Conservation (phyloP, 2,888 invertebrate genomes). For the Gastrophysa polygoni region DNA sequence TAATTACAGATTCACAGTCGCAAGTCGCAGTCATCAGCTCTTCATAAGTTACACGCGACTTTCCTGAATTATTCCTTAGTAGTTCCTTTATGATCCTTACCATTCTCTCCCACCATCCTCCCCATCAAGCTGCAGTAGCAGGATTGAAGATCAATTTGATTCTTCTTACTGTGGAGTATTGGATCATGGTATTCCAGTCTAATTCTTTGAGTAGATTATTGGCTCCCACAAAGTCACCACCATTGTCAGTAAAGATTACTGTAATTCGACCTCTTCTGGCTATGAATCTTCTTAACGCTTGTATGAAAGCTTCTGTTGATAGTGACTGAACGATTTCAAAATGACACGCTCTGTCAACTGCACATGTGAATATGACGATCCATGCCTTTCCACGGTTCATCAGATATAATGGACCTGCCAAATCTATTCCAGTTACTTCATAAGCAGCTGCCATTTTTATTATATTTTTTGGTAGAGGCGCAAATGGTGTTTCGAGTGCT, state of each 20-base stretch:
- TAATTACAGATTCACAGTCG: constrained; percentile 16
- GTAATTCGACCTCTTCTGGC: constrained; percentile 43
- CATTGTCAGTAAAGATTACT: constrained; percentile 50
- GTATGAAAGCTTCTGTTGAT: constrained; percentile 43
- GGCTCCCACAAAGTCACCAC: constrained; percentile 49
- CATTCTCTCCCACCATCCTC: constrained; percentile 14
- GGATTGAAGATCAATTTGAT: constrained; percentile 47
- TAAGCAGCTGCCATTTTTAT: constrained; percentile 39
- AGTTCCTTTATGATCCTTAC: constrained; percentile 17
- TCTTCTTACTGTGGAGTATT: constrained; percentile 21
- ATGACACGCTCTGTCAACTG: constrained; percentile 50
- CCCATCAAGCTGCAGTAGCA: constrained; percentile 17
- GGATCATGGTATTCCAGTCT: constrained; percentile 37
- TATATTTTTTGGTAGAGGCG: constrained; percentile 41
- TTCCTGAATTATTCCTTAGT: constrained; percentile 11
- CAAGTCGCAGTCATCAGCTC: constrained; percentile 13
- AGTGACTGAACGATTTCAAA: constrained; percentile 48
- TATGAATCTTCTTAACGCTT: constrained; percentile 45
- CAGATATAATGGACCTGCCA: constrained; percentile 49
- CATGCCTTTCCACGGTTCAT: constrained; percentile 42
- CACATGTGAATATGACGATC: constrained; percentile 52
- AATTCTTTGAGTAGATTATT: constrained; percentile 36
- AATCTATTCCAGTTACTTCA: constrained; percentile 47
- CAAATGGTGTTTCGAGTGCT: constrained; percentile 28
- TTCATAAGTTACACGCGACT: constrained; percentile 9